Evolutionary conservation across 2,888 invertebrate species (phyloP).

Genomic region (Odontothrips loti): DNA sequence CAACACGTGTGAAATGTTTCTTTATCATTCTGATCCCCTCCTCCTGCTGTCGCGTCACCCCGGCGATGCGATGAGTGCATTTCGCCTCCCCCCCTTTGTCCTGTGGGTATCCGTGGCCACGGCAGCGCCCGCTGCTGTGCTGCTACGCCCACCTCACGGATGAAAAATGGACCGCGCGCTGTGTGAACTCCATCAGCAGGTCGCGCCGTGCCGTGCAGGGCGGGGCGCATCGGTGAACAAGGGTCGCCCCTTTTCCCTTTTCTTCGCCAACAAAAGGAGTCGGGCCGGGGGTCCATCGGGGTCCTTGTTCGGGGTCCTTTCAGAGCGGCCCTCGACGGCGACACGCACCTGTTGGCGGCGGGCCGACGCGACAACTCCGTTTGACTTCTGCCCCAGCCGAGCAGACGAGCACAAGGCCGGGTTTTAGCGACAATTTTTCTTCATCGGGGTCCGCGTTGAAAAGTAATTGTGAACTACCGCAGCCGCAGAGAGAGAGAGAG

Average conservation of each 20-base stretch:
- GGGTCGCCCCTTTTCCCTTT: background rate
- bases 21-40: too few relatives aligned
- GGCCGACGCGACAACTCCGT: background rate
- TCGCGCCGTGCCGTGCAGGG: background rate
- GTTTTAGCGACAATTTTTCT: too few relatives aligned
- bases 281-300: background rate
- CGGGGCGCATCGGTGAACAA: background rate
- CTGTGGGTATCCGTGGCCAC: background rate
- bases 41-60: too few relatives aligned
- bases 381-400: background rate
- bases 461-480: too few relatives aligned
- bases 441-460: too few relatives aligned
- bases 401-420: background rate
- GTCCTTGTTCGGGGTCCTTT: background rate
- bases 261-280: background rate
- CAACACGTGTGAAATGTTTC: too few relatives aligned
- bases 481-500: background rate
- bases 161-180: conserved; percentile 16
- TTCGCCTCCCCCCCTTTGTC: background rate
- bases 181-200: background rate
- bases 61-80: too few relatives aligned
- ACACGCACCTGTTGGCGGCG: conserved; percentile 15
- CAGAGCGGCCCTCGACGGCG: background rate
- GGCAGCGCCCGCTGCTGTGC: too few relatives aligned
- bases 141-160: background rate